Conservation (phyloP, 1,140 invertebrate species). For the Aethina tumida region DNA sequence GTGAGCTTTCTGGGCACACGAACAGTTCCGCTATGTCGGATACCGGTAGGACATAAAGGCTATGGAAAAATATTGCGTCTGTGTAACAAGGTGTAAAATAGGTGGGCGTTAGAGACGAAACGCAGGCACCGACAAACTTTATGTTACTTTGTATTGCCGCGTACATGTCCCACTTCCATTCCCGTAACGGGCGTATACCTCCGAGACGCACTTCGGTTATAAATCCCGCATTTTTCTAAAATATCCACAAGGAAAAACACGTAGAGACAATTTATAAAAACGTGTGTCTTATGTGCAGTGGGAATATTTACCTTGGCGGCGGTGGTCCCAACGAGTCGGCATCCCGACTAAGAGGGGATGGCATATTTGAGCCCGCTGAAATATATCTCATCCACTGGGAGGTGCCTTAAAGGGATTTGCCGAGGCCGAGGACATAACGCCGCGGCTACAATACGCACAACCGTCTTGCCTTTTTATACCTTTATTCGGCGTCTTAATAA, state of each 20-base stretch:
- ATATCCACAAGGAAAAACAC: constrained; percentile 16
- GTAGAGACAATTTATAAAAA: constrained; percentile 23
- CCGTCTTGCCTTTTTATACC: no score
- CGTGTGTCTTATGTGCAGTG: constrained; percentile 19
- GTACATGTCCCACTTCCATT: constrained; percentile 9
- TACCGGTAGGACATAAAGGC: no score
- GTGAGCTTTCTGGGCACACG: no score
- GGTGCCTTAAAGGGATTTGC: constrained; percentile 16
- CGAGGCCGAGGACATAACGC: no score
- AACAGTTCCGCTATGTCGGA: no score
- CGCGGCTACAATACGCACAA: no score
- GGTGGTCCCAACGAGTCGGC: constrained; percentile 16
- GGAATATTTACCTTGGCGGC: constrained; percentile 20
- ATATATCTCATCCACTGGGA: constrained; percentile 16
- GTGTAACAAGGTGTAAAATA: no score
- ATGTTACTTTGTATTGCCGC: constrained; percentile 15
- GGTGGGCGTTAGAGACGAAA: no score
- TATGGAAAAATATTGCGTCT: no score
- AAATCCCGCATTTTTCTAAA: constrained; percentile 19
- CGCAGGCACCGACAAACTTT: constrained; percentile 15
- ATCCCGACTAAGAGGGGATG: constrained; percentile 16
- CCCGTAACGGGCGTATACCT: constrained; percentile 16
- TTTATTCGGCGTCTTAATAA: no score
- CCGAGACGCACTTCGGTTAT: constrained; percentile 18
- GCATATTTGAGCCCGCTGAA: constrained; percentile 19